Evolutionary conservation across 2,888 invertebrate species (phyloP).

Genomic region (Troides oblongomaculatus): DNA sequence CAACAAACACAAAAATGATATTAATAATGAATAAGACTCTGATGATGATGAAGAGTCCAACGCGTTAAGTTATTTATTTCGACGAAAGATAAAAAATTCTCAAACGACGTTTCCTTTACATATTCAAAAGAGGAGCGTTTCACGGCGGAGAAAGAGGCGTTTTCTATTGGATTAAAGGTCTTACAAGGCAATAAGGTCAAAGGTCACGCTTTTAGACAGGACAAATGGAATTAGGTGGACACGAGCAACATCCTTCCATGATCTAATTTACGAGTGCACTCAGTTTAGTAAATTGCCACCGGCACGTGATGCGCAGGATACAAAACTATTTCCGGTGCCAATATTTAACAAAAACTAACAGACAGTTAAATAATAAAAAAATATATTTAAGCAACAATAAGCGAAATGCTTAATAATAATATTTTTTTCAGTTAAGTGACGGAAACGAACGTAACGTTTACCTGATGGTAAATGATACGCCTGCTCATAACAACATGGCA

Average conservation of each 20-base stretch:
- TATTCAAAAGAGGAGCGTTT: neutral
- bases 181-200: slow-evolving; percentile 12
- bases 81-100: slow-evolving; percentile 3
- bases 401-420: neutral
- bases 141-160: slow-evolving; percentile 4
- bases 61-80: slow-evolving; percentile 7
- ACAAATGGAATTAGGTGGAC: slow-evolving; percentile 25
- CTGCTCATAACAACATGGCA: too few relatives aligned
- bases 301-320: slow-evolving; percentile 5
- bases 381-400: neutral
- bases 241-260: slow-evolving; percentile 25
- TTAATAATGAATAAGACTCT: slow-evolving; percentile 16
- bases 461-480: too few relatives aligned
- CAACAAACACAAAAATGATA: slow-evolving; percentile 10
- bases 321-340: slow-evolving; percentile 1
- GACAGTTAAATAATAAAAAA: neutral
- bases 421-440: too few relatives aligned
- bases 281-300: slow-evolving; percentile 20
- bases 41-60: neutral
- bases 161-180: slow-evolving; percentile 18
- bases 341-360: neutral
- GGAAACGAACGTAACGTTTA: too few relatives aligned
- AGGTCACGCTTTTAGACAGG: slow-evolving; percentile 16
- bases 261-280: slow-evolving; percentile 22
- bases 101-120: neutral